These are phyloP conservation scores for Eumerus sabulonum DNA, from an alignment of 2,888 invertebrate species.

Conservation along the genomic window DNA sequence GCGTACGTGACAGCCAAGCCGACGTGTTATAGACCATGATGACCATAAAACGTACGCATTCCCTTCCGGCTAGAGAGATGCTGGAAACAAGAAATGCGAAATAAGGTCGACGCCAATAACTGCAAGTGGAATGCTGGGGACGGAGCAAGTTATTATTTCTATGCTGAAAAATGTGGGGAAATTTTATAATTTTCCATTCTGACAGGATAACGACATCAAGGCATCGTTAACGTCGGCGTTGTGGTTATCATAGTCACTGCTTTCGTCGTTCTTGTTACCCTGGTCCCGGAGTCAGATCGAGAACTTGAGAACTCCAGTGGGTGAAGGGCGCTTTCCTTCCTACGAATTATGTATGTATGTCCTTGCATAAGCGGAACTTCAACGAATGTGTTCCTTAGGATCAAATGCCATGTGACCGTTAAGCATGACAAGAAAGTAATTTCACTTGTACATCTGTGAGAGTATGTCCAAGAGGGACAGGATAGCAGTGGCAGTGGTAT, in stretches of 20 bases:
- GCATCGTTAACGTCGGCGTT: conserved; percentile 2
- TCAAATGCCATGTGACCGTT: conserved; percentile 24
- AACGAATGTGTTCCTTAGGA: conserved; percentile 2
- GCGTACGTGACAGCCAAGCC: conserved; percentile 43
- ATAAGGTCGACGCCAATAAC: conserved; percentile 44
- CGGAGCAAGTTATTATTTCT: conserved; percentile 51
- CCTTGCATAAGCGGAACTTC: conserved; percentile 8
- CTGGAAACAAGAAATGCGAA: conserved; percentile 22
- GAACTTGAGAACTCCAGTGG: too few species aligned
- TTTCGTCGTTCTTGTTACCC: conserved; percentile 20
- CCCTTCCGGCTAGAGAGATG: conserved; percentile 28
- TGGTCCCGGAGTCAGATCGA: neutral
- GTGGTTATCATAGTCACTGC: neutral
- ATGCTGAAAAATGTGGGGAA: conserved; percentile 58
- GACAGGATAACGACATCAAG: neutral
- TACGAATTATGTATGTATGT: conserved; percentile 14
- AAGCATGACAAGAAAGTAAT: conserved; percentile 42
- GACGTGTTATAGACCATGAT: conserved; percentile 30
- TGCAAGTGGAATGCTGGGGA: conserved; percentile 48
- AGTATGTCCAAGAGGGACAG: neutral
- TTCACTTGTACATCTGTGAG: conserved; percentile 30
- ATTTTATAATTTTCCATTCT: conserved; percentile 40
- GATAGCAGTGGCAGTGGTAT: conserved; percentile 13
- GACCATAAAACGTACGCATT: conserved; percentile 39
- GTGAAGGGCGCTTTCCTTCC: neutral